Evolutionary conservation across 2,888 invertebrate genomes (phyloP), one percentile per base, ranked within the genome.

Genomic region (Lasiommata megera): DNA sequence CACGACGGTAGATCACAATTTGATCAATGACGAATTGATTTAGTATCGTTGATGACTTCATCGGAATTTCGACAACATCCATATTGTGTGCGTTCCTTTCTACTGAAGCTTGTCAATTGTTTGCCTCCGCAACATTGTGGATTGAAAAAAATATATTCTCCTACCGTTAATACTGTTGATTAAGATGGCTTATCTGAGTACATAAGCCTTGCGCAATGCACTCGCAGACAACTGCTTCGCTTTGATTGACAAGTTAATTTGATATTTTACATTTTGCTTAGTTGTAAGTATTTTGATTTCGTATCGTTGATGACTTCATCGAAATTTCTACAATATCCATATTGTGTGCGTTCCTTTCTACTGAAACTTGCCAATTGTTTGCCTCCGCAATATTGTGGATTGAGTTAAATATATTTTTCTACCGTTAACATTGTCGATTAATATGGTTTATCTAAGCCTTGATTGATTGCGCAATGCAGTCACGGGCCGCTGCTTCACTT

Each of bases 1-100:
- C 79, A 77, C 79, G 80, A 76, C 80, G 77, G 84, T 89, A 85
- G 79, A 87, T 85, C 89, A 88, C 88, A 83, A 68, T 70, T 69
- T 74, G 75, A 72, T 74, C 82, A 77, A 68, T 80, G 83, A 85
- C 89, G 82, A 89, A 89, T 89, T 71, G 80, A 88, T 89, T 86
- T 72, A 61, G 62, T 70, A 72, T 74, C 77, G 71, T 82, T 80
- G 84, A 88, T 77, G 80, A 82, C 84, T 88, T 79, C 72, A 84
- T 87, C 72, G 70, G 71, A 84, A 79, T 77, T 79, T 75, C 79
- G 74, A 77, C 76, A 79, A 77, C 75, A 80, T 77, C 76, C 77
- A 71, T 70, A 77, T 79, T 75, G 69, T 58, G 65, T 70, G 62
- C 67, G 73, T 72, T 67, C 68, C 73, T 67, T 70, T 70, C 67